Base-by-base conservation (phyloP, 2,888 invertebrate genomes). In the Orchesellides sinensis region DNA sequence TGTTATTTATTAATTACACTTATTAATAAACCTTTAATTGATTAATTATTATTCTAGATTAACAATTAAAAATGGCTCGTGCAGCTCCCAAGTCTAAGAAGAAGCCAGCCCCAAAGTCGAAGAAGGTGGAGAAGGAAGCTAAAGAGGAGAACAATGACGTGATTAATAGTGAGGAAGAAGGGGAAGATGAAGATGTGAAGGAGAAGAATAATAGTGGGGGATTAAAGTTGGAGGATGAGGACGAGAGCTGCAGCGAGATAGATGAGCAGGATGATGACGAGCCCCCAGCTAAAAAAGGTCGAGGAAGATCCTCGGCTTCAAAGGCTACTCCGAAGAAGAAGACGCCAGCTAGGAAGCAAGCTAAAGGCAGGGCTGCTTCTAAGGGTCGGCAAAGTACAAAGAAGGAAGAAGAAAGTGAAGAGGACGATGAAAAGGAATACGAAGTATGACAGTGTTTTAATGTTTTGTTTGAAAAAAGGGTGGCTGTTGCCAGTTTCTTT, bases 351-450 rank as follows among this genome's bases (percentile, higher is more conserved):
- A 19, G 47, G 12, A 8, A 14, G 10, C 14, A 23, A 25, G 59
- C 27, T 27, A 59, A 2, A 27, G 52, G 32, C 8, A 23, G 63
- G 8, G n/a, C 49, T 8, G 10, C 70, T 23, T 40, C 54, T 14
- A 1, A 1, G 2, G 52, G 17, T 2, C 10, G 73, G 1, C 54
- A 70, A 32, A 45, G 61, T 5, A 25, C 32, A 12, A 65, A 80
- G 68, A 25, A 56, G 45, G 61, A 68, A 47, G 59, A 54, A 49
- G 40, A 27, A 29, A 54, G 49, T 1, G 83, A 75, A 17, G 69
- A 72, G 27, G 82, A 78, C 0, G 81, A 83, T 49, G 80, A 77
- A 0, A 47, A 25, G n/a, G 86, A 86, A 32, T 85, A 85, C 66
- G 86, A 86, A 45, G 86, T 85, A 68, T 74, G 21, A 47, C 47